A percentile compares a stretch with the other conserved stretches of the same genome.
These are phyloP conservation scores for Neofelis nebulosa DNA, from an alignment of 2,113 vertebrate genomes.

Conservation along the genomic window DNA sequence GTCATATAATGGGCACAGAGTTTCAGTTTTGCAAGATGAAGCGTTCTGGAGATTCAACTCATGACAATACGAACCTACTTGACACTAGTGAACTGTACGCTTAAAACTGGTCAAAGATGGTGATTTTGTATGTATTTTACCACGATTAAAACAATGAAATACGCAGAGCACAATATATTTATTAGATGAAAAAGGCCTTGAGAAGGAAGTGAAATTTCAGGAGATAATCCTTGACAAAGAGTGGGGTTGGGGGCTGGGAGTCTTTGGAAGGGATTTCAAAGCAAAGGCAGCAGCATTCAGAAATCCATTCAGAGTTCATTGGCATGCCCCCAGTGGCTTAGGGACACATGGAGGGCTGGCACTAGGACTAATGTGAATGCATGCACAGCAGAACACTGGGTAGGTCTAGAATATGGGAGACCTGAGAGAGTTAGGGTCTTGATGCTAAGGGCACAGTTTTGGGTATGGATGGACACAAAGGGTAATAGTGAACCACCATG, in stretches of 20 bases:
- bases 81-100: not conserved
- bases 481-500: not conserved
- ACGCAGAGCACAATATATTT: not conserved
- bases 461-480: not conserved
- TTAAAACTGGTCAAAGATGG: not conserved
- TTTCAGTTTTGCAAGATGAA: not conserved
- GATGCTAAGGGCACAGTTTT: not conserved
- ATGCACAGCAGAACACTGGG: not conserved
- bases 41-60: not conserved
- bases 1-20: not conserved
- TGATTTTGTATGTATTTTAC: not conserved
- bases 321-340: too few relatives aligned
- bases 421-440: not conserved
- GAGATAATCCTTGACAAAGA: not conserved
- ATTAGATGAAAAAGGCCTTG: not conserved
- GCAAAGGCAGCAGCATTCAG: not conserved
- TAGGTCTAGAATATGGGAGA: not conserved
- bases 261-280: not conserved
- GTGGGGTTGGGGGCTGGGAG: not conserved
- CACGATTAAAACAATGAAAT: not conserved
- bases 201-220: not conserved
- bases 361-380: not conserved
- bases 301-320: not conserved
- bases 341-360: accelerated
- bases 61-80: not conserved